Evolutionary conservation across 2,797 vertebrate species (phyloP), one percentile per base, ranked within the genome.

Genomic region (Cossypha polioptera): DNA sequence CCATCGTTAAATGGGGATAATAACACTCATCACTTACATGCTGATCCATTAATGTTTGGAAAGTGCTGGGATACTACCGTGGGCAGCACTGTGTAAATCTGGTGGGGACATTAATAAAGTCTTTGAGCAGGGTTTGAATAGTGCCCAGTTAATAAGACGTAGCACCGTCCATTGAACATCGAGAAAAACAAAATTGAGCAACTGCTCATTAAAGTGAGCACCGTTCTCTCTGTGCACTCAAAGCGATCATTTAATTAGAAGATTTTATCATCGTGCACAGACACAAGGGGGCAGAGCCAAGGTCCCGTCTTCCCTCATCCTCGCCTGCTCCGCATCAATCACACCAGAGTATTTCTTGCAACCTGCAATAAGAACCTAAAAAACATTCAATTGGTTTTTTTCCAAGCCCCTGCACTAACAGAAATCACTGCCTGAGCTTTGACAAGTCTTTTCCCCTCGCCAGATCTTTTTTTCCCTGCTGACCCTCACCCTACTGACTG

Each of bases 281-380:
- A 95, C 96, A 95, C 91, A 91, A 95, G 95, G 94, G 96, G 95
- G 95, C 94, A 96, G 91, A 96, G 80, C 83, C 95, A 92, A 54
- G 84, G 92, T 29, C 80, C 35, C 0, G 15, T 77, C 85, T 68
- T 90, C 61, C 45, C 65, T 86, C 38, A 21, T 80, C 84, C 58
- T 87, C 0, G 4, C 80, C 61, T 53, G 77, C 69, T 88, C 65
- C 0, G 1, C 50, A 22, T 73, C 77, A 55, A 51, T 75, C 61
- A 33, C 33, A 25, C 10, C 42, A 2, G 19, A 76, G 7, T 14
- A 38, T 81, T 88, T 88, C 45, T 83, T 51, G 28, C n/a, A 66
- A 33, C 6, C 50, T 45, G 35, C 7, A 59, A 36, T 15, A 25
- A 42, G 45, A 84, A 65, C 36, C 10, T 65, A 35, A 78, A 83